Base-by-base conservation (phyloP, 2,888 invertebrate genomes). In the Pinctada fucata region DNA sequence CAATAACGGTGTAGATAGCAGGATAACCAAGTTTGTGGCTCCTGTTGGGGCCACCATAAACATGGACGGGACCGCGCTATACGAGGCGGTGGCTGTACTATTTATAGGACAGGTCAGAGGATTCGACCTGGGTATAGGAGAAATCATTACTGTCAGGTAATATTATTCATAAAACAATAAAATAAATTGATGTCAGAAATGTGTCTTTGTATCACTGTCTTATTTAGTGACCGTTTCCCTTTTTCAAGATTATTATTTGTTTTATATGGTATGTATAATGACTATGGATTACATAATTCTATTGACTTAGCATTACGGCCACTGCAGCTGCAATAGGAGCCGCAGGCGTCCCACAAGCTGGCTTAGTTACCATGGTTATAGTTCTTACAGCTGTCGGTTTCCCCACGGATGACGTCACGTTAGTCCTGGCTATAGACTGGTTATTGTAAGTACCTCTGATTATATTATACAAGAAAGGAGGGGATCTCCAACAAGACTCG, bases 31-130 rank as follows among this genome's bases (percentile, higher is more conserved):
- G 85, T 99, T 99, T 92, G 97, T 99, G 2, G 96, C 97, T 89
- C 99, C 99, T 45, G 97, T 99, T 83, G 99, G 99, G 10, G 98
- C 98, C 13, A 98, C 98, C 51, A 97, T 99, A 92, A 99, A 99
- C 94, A 98, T 98, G 98, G 98, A 98, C 92, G 97, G 97, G n/a
- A 98, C 98, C 0, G 98, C 98, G 0, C 94, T 99, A 52, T 99
- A 99, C 91, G 99, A 99, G 92, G 98, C 98, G 0, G 97, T 99
- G 3, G 99, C 99, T 0, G 98, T 98, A 66, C 96, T 99, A 86
- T 99, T 99, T 91, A 99, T 99, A 83, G 97, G 98, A 13, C 99
- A 99, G 93, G 95, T 97, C 83, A 95, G 97, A 88, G 95, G 95
- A 84, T 85, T 86, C 63, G 94, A 95, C 5, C 81, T 89, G 82